A percentile compares a stretch with the other conserved stretches of the same genome.
Evolutionary conservation across 2,113 vertebrate genomes (phyloP).

Genomic region (Ginglymostoma cirratum): DNA sequence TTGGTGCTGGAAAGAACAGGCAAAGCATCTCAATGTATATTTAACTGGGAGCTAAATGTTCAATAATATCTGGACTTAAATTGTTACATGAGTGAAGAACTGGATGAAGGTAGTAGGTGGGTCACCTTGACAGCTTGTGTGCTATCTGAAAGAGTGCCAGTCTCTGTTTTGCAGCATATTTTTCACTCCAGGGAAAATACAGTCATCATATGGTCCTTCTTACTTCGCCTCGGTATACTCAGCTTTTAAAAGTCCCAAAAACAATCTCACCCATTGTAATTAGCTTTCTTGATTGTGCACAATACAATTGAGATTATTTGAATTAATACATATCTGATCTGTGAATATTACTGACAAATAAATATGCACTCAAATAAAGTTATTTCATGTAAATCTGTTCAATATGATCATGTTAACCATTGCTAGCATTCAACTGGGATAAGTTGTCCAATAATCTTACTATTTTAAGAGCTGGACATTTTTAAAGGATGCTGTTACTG

Average conservation of each 20-base stretch:
- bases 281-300: not conserved
- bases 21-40: not conserved
- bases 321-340: not conserved
- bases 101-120: constrained; percentile 24
- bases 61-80: not conserved
- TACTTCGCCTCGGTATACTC: not conserved
- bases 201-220: constrained; percentile 21
- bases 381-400: not conserved
- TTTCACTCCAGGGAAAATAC: constrained; percentile 22
- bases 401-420: not conserved
- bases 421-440: not conserved
- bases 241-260: not conserved
- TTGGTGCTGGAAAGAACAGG: no score
- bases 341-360: not conserved
- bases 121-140: constrained; percentile 28
- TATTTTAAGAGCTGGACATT: not conserved
- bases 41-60: not conserved
- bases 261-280: not conserved
- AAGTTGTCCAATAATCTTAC: not conserved
- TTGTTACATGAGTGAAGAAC: not conserved
- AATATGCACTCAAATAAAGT: not conserved
- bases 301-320: not conserved
- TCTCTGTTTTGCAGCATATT: constrained; percentile 31
- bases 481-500: not conserved
- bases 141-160: constrained; percentile 22